phyloP scores from a whole-genome alignment of 2,797 vertebrate genomes.

The Hoplostethus atlanticus region DNA sequence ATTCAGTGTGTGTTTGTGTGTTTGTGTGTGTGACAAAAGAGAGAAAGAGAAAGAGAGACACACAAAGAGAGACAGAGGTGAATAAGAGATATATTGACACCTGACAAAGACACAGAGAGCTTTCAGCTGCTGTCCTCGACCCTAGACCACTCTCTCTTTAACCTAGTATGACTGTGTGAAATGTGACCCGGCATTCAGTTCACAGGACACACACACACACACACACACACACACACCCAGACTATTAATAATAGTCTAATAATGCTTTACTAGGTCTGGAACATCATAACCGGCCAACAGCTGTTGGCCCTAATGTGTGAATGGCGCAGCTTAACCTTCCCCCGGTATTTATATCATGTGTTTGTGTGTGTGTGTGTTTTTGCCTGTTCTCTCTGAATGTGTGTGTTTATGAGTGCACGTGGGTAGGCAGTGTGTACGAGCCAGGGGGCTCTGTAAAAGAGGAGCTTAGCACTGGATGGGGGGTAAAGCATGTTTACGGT shows the following conservation, averaged over 20 bases:
- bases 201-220: constrained; percentile 18
- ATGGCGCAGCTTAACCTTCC: constrained; percentile 16
- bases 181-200: constrained; percentile 43
- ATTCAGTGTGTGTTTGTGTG: neutral
- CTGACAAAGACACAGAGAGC: neutral
- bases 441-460: neutral
- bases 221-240: constrained; percentile 20
- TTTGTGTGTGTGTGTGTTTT: neutral
- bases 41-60: neutral
- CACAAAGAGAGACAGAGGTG: neutral
- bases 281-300: constrained; percentile 54
- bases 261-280: constrained; percentile 23
- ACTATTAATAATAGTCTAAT: constrained; percentile 62
- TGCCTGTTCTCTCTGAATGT: constrained; percentile 6
- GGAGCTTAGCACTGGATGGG: neutral
- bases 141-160: constrained; percentile 24
- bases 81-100: neutral
- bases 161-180: constrained; percentile 44
- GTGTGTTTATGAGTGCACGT: neutral
- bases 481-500: too few species aligned
- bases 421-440: neutral
- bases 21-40: neutral
- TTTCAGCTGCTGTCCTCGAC: constrained; percentile 25
- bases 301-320: constrained; percentile 47
- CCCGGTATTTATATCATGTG: neutral